These are phyloP conservation scores for Leptinotarsa rubiginosa DNA, from an alignment of 2,888 invertebrate species.

Conservation along the genomic window DNA sequence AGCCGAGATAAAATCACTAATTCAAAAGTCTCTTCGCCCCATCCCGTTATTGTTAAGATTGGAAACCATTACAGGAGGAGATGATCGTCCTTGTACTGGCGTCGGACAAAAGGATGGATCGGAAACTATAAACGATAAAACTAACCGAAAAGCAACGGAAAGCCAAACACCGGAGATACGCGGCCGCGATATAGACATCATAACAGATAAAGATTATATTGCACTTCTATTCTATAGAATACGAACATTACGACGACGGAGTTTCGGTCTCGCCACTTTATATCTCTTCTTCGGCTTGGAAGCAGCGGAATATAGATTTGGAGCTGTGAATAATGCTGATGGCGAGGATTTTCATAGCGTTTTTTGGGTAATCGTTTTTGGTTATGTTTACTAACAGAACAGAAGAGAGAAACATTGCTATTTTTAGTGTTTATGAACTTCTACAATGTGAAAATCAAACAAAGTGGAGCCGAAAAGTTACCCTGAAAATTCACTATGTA, in stretches of 20 bases:
- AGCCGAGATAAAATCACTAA: constrained; percentile 17
- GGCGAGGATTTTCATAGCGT: too few relatives aligned
- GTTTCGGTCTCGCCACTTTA: constrained; percentile 44
- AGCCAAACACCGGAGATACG: constrained; percentile 55
- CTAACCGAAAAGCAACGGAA: constrained; percentile 62
- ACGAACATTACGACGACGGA: constrained; percentile 19
- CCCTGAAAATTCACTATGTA: too few relatives aligned
- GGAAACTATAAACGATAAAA: constrained; percentile 65
- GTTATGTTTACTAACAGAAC: too few relatives aligned
- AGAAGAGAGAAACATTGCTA: too few relatives aligned
- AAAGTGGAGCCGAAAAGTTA: too few relatives aligned
- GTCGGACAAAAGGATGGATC: constrained; percentile 61
- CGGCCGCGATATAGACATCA: constrained; percentile 53
- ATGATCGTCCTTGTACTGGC: constrained; percentile 47
- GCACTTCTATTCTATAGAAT: constrained; percentile 45
- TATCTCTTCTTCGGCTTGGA: constrained; percentile 27
- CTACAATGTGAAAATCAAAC: too few relatives aligned
- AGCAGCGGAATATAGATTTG: constrained; percentile 43
- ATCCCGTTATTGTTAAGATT: constrained; percentile 44
- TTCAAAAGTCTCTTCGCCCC: constrained; percentile 10
- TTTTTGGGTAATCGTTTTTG: too few relatives aligned
- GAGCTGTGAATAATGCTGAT: not conserved
- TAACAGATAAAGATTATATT: constrained; percentile 62
- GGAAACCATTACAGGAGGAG: constrained; percentile 41
- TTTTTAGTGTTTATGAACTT: too few relatives aligned